Evolutionary conservation across 2,888 invertebrate species (phyloP).

Genomic region (Lasioglossum figueresi): DNA sequence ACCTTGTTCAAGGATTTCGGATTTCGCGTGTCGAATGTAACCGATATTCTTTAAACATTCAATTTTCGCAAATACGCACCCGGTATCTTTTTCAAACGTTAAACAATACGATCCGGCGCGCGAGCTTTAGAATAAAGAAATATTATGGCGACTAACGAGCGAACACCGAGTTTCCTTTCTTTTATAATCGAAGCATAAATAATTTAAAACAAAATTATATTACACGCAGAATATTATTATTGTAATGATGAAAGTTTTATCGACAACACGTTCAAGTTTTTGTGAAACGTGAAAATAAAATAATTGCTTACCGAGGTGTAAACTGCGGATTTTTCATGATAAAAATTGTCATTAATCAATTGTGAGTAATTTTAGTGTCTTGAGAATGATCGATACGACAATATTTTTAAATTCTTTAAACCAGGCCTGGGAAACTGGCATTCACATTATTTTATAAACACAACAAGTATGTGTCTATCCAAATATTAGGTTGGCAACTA

Average conservation of each 20-base stretch:
- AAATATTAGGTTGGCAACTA: no score
- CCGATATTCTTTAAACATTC: conserved; percentile 8
- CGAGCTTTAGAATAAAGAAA: not conserved
- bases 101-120: not conserved
- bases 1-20: conserved; percentile 20
- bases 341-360: no score
- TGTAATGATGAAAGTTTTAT: not conserved
- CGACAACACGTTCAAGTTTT: not conserved
- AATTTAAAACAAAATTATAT: not conserved
- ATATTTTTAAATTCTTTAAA: no score
- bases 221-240: not conserved
- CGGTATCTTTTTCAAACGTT: not conserved
- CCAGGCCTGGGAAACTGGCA: no score
- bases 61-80: not conserved
- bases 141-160: not conserved
- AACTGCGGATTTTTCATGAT: no score
- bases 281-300: not conserved
- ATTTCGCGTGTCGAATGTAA: not conserved
- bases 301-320: no score
- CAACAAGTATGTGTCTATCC: no score
- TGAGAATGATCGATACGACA: no score
- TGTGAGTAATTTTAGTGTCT: no score
- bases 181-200: not conserved
- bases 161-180: not conserved
- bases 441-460: no score